These are phyloP conservation scores for Lepisosteus osseus DNA, from an alignment of 2,113 vertebrate species.

Conservation along the genomic window DNA sequence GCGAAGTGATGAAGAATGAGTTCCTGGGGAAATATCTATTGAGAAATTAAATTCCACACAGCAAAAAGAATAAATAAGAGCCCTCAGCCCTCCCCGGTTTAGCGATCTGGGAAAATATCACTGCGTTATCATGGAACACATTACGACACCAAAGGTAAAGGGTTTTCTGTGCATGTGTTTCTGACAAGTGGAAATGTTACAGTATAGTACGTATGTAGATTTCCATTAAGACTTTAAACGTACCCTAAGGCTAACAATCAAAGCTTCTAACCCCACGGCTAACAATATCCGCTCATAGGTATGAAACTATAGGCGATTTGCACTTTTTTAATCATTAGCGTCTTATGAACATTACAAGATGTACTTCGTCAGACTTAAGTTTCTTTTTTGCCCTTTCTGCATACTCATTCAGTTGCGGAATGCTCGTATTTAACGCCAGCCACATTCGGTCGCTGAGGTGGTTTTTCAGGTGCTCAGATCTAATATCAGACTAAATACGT, in stretches of 20 bases:
- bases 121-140: constrained; percentile 49
- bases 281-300: too few species aligned
- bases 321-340: too few species aligned
- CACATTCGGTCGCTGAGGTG: too few species aligned
- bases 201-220: background rate
- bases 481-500: too few species aligned
- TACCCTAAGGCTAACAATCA: background rate
- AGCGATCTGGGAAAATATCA: background rate
- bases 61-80: background rate
- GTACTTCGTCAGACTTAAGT: too few species aligned
- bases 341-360: too few species aligned
- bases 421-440: too few species aligned
- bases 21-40: constrained; percentile 6
- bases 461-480: too few species aligned
- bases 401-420: too few species aligned
- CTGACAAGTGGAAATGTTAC: background rate
- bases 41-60: background rate
- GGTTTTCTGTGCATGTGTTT: background rate
- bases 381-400: too few species aligned
- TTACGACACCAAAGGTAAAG: constrained; percentile 59
- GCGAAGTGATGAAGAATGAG: background rate
- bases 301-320: too few species aligned
- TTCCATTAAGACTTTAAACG: background rate
- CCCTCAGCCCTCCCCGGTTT: background rate
- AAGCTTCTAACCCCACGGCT: too few species aligned